phyloP scores from a whole-genome alignment of 2,113 vertebrate genomes.

The Cyprinodon variegatus region DNA sequence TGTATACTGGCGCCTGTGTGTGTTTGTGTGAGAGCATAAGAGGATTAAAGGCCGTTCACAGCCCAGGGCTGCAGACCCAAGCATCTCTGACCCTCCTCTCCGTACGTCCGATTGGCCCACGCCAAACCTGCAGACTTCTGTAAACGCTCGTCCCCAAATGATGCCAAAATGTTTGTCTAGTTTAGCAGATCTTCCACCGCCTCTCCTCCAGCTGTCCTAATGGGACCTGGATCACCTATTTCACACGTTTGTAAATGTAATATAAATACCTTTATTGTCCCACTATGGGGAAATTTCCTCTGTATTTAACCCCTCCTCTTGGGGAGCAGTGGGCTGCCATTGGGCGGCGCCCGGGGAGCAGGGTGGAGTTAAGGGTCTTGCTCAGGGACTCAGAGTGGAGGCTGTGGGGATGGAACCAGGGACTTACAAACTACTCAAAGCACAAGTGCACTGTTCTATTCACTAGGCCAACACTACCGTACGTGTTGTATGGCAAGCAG shows the following conservation, averaged over 20 bases:
- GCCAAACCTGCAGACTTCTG: slow-evolving; percentile 23
- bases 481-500: slow-evolving; percentile 12
- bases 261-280: too few species aligned
- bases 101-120: slow-evolving; percentile 36
- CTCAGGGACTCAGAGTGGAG: too few species aligned
- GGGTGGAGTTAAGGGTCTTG: too few species aligned
- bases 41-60: slow-evolving; percentile 67
- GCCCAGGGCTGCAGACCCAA: slow-evolving; percentile 36
- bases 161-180: background rate
- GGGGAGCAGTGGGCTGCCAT: too few species aligned
- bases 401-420: too few species aligned
- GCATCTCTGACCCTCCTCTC: slow-evolving; percentile 39
- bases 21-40: slow-evolving; percentile 55
- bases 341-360: too few species aligned
- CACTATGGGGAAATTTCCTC: too few species aligned
- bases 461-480: too few species aligned
- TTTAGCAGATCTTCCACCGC: background rate
- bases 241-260: background rate
- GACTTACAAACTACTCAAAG: too few species aligned
- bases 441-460: too few species aligned
- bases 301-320: too few species aligned
- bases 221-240: slow-evolving; percentile 22
- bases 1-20: slow-evolving; percentile 34
- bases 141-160: slow-evolving; percentile 4
- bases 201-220: background rate